Evolutionary conservation across 2,888 invertebrate genomes (phyloP).

Genomic region (Leptopilina myrica): DNA sequence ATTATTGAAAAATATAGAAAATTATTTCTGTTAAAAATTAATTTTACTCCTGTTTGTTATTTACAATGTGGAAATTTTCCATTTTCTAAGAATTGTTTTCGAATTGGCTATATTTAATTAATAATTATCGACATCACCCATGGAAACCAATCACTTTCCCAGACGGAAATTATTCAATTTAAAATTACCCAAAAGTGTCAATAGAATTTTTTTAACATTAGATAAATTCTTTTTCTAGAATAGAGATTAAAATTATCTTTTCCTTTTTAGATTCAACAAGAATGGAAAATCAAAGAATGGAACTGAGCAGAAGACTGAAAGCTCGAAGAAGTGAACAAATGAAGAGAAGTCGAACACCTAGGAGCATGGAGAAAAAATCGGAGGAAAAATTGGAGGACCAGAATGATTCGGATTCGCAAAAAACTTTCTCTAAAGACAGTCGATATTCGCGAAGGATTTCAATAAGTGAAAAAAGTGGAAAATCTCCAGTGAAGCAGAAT

Average conservation of each 20-base stretch:
- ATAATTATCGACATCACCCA: no score
- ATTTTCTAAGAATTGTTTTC: no score
- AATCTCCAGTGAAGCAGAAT: background rate
- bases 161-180: no score
- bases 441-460: conserved; percentile 4
- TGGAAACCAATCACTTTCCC: no score
- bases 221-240: no score
- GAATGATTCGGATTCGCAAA: conserved; percentile 2
- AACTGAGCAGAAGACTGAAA: background rate
- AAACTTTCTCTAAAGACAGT: conserved; percentile 15
- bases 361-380: background rate
- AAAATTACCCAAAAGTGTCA: no score
- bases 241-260: no score
- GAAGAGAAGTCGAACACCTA: conserved; percentile 14
- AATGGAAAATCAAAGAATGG: conserved; percentile 33
- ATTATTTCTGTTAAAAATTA: background rate
- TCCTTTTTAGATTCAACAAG: background rate
- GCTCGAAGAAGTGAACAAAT: background rate
- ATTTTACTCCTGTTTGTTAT: background rate
- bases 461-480: background rate
- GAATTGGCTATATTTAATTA: no score
- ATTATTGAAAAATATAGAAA: background rate
- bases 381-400: conserved; percentile 3
- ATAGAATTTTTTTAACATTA: no score
- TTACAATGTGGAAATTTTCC: no score